Conservation (phyloP, 2,888 invertebrate species). For the Phaonia tiefii region DNA sequence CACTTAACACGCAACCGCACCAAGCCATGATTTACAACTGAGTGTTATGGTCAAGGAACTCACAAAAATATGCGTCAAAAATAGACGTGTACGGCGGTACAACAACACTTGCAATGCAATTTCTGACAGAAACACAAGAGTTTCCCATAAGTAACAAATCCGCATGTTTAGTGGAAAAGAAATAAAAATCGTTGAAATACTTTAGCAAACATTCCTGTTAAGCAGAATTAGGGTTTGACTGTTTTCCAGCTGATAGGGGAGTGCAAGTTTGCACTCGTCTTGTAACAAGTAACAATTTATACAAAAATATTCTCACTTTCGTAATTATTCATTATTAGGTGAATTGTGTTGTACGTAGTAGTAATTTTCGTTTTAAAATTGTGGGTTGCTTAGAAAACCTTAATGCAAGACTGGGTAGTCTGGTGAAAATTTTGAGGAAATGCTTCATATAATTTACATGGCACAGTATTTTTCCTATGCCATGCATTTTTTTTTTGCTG, state of each 20-base stretch:
- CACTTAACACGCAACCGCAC: constrained; percentile 31
- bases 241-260: too few relatives aligned
- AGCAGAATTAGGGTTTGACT: too few relatives aligned
- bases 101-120: background rate
- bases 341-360: background rate
- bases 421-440: constrained; percentile 34
- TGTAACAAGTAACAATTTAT: too few relatives aligned
- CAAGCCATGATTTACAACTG: constrained; percentile 27
- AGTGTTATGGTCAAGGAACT: constrained; percentile 49
- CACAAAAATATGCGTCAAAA: constrained; percentile 29
- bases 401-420: constrained; percentile 6
- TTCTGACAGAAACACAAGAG: background rate
- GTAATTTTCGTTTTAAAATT: background rate
- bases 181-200: too few relatives aligned
- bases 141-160: too few relatives aligned
- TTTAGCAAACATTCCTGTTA: too few relatives aligned
- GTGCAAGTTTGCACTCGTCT: too few relatives aligned
- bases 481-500: constrained; percentile 5
- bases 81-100: too few relatives aligned
- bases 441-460: constrained; percentile 22
- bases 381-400: background rate
- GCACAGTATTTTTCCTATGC: constrained; percentile 30
- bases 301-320: too few relatives aligned
- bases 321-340: background rate
- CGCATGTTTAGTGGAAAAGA: background rate